Base-by-base conservation (phyloP, 2,888 invertebrate species). In the Cheilosia vulpina region DNA sequence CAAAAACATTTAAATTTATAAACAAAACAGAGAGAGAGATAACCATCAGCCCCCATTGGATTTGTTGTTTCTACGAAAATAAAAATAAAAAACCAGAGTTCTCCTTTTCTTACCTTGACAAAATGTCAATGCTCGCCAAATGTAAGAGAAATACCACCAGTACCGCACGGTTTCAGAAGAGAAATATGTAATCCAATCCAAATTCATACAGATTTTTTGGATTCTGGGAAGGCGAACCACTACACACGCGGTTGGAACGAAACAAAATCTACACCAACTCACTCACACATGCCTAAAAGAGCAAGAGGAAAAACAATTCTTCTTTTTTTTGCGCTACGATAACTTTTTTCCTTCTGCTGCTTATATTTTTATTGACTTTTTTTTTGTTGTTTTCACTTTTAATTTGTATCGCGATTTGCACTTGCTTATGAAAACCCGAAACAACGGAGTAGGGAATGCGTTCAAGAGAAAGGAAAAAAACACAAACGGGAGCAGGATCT, bases 71-170 rank as follows among this genome's bases (percentile, higher is more conserved):
- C 7, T 15, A 38, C 1, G 21, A 41, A 52, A 57, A 57, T 50
- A 63, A 63, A 4, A 38, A 45, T 21, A 21, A 41, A 75, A 69
- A 84, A 84, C 38, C 34, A 55, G 63, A 75, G 34, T 66, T 62
- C 41, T 52, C 52, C 52, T 52, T 52, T 62, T 52, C 84, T 84
- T 84, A 84, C 84, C 84, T 84, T 84, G 84, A 80, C 80, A 80
- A 69, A 45, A 84, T 80, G 84, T 84, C 84, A 84, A 84, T 76
- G 84, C 65, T 80, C 84, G 84, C 60, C 80, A 68, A 41, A 19
- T 4, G 15, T 38, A 38, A 65, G 65, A 52, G 52, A 15, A 21
- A 34, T 5, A 6, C 41, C 15, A 7, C 21, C 13, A 60, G 34
- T 38, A 41, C 68, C 41, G 38, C 66, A 71, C 62, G 43, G 13